Percentiles rank a stretch among this genome's conserved stretches.
These are phyloP conservation scores for Leptoteleia sp. DNA, from an alignment of 1,140 invertebrate species.

Conservation along the genomic window DNA sequence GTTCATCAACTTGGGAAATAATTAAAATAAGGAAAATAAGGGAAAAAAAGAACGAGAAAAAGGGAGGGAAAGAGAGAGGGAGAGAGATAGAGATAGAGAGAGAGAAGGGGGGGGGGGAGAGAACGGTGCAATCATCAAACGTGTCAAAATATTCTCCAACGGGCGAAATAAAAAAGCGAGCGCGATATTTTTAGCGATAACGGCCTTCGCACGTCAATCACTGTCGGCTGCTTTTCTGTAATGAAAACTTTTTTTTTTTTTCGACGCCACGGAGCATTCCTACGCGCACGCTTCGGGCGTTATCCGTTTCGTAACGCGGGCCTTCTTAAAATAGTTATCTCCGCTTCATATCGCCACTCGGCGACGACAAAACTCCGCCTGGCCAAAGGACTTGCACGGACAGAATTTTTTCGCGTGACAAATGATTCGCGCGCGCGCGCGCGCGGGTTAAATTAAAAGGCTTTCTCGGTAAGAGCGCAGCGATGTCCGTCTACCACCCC, in stretches of 20 bases:
- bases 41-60: constrained; percentile 3
- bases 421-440: constrained; percentile 16
- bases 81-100: too few species aligned
- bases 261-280: constrained; percentile 38
- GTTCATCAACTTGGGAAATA: constrained; percentile 31
- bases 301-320: constrained; percentile 19
- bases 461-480: too few species aligned
- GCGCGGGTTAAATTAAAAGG: constrained; percentile 46
- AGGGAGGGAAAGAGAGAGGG: constrained; percentile 7
- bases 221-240: constrained; percentile 56
- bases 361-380: not conserved
- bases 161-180: constrained; percentile 15
- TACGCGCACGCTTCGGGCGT: constrained; percentile 36
- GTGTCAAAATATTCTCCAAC: constrained; percentile 30
- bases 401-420: constrained; percentile 13
- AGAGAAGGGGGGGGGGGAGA: too few species aligned
- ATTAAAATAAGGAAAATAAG: constrained; percentile 12
- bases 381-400: constrained; percentile 2
- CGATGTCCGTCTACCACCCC: constrained; percentile 26
- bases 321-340: constrained; percentile 53
- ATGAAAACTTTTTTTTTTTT: constrained; percentile 61
- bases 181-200: constrained; percentile 68
- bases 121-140: too few species aligned
- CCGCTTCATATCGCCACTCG: not conserved
- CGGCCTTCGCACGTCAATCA: constrained; percentile 70